These are phyloP conservation scores for Centropyge bicolor DNA, from an alignment of 2,797 vertebrate genomes.

Conservation along the genomic window DNA sequence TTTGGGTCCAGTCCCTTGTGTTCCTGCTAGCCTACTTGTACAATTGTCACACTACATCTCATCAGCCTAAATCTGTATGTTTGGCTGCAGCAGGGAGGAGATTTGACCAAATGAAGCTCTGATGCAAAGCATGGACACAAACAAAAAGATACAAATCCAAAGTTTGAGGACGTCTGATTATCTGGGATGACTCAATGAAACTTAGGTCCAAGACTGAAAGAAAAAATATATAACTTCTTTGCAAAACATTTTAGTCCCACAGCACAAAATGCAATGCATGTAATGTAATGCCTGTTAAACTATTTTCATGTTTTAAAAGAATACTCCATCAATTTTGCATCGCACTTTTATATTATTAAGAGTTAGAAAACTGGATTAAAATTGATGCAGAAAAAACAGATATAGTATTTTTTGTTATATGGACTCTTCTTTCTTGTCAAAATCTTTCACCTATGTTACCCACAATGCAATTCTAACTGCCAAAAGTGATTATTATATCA, in stretches of 20 bases:
- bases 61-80: slow-evolving; percentile 31
- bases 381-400: not conserved
- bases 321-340: too few relatives aligned
- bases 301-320: not conserved
- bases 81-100: slow-evolving; percentile 1
- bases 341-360: not conserved
- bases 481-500: too few relatives aligned
- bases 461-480: not conserved
- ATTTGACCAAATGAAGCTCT: slow-evolving; percentile 30
- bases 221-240: too few relatives aligned
- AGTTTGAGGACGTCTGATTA: not conserved
- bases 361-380: too few relatives aligned
- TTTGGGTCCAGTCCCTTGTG: too few relatives aligned
- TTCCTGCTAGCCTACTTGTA: too few relatives aligned
- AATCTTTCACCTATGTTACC: not conserved
- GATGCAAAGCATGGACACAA: not conserved
- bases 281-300: too few relatives aligned
- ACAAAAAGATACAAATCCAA: slow-evolving; percentile 1
- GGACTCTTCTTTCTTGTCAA: not conserved
- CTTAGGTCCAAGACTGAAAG: not conserved
- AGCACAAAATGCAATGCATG: not conserved
- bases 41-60: not conserved
- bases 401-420: not conserved
- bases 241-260: not conserved
- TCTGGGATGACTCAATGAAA: not conserved